phyloP scores from a whole-genome alignment of 1,140 invertebrate species.

The Glossosoma conforme region DNA sequence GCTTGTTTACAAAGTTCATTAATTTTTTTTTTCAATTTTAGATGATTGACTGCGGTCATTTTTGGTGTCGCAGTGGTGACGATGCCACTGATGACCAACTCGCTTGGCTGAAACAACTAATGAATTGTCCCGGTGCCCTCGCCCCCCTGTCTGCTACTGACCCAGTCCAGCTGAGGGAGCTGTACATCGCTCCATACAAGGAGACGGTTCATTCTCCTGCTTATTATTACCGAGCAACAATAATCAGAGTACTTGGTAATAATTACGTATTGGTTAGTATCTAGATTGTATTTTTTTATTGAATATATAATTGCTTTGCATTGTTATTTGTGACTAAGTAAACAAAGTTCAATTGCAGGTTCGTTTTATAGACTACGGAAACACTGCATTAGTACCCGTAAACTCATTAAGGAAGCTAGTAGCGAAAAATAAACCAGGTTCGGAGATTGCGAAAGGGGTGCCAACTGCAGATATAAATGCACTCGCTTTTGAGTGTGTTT shows the following conservation, averaged over 20 bases:
- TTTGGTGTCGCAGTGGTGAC: conserved; percentile 55
- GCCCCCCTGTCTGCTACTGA: neutral
- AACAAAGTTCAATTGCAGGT: conserved; percentile 48
- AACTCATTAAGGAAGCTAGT: conserved; percentile 24
- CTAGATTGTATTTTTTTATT: neutral
- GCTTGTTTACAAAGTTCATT: no score
- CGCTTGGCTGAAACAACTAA: conserved; percentile 31
- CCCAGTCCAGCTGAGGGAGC: conserved; percentile 3
- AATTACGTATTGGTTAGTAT: conserved; percentile 40
- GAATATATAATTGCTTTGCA: neutral
- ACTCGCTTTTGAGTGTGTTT: conserved; percentile 66
- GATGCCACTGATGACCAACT: conserved; percentile 34
- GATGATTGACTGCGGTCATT: conserved; percentile 49
- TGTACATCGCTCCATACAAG: conserved; percentile 18
- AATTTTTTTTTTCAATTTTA: neutral
- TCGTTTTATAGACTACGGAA: conserved; percentile 78
- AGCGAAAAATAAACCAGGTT: neutral
- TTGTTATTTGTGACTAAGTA: no score
- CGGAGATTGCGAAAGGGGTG: no score
- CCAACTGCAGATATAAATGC: conserved; percentile 21
- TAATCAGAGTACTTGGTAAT: conserved; percentile 34
- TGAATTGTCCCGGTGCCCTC: conserved; percentile 31
- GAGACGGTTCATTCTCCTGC: neutral
- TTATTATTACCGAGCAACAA: conserved; percentile 34
- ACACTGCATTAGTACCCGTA: conserved; percentile 40